A percentile compares a stretch with the other conserved stretches of the same genome.
Evolutionary conservation across 2,888 invertebrate genomes (phyloP).

Genomic region (Xanthorhoe designata): DNA sequence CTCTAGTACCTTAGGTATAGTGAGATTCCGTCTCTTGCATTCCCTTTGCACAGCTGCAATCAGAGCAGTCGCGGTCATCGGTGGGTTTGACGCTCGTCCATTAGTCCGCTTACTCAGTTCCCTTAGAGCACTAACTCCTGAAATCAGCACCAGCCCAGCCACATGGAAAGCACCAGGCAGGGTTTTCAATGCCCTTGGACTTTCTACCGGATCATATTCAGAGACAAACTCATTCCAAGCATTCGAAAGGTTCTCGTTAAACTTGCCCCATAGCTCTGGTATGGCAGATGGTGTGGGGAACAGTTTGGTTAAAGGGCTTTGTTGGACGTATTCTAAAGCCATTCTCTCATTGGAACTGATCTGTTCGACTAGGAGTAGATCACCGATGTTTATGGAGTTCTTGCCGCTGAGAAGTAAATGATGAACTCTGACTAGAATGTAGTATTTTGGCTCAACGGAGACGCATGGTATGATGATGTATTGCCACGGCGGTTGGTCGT

Average conservation of each 20-base stretch:
- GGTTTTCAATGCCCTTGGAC: conserved; percentile 87
- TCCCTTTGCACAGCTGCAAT: conserved; percentile 71
- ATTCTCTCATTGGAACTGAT: conserved; percentile 66
- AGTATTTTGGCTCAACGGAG: conserved; percentile 86
- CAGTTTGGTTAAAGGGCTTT: conserved; percentile 83
- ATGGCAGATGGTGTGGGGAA: conserved; percentile 87
- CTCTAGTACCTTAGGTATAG: conserved; percentile 68
- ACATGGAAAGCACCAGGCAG: conserved; percentile 86
- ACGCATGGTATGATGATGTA: conserved; percentile 89
- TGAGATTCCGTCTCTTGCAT: conserved; percentile 73
- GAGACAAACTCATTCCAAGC: conserved; percentile 93
- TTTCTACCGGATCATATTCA: conserved; percentile 91
- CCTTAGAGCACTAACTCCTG: conserved; percentile 87
- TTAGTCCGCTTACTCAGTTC: conserved; percentile 85
- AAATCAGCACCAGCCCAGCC: conserved; percentile 87
- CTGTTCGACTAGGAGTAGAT: conserved; percentile 88
- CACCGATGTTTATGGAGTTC: conserved; percentile 89
- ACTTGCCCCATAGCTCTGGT: conserved; percentile 87
- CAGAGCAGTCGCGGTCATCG: conserved; percentile 76
- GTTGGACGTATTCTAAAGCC: conserved; percentile 58
- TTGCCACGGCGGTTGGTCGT: conserved; percentile 92
- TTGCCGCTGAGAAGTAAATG: conserved; percentile 91
- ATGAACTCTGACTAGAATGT: conserved; percentile 90
- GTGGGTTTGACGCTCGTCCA: conserved; percentile 65
- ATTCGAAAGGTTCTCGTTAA: conserved; percentile 89